Evolutionary conservation across 2,113 vertebrate genomes (phyloP).

Genomic region (Lasiurus cinereus): DNA sequence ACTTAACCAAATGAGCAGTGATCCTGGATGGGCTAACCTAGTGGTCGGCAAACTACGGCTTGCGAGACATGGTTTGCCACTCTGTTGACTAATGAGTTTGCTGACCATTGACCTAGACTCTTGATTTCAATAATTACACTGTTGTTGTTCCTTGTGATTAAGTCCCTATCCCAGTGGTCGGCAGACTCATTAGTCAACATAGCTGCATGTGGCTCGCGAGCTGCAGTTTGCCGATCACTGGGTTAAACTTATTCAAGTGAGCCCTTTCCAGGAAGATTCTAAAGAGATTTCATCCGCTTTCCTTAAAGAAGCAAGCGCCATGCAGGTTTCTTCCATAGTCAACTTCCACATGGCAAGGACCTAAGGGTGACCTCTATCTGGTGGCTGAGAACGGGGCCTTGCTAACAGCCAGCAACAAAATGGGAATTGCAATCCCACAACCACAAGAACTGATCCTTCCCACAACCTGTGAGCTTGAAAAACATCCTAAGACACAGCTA

Average conservation of each 20-base stretch:
- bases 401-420: neutral
- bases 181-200: too few relatives aligned
- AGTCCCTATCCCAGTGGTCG: too few relatives aligned
- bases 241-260: neutral
- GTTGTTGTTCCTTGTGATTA: too few relatives aligned
- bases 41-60: too few relatives aligned
- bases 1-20: neutral
- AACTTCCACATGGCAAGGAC: neutral
- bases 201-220: too few relatives aligned
- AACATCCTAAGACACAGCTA: neutral
- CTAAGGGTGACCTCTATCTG: neutral
- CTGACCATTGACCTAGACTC: too few relatives aligned
- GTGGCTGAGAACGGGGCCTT: neutral
- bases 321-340: neutral
- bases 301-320: neutral
- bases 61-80: too few relatives aligned
- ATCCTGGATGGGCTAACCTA: neutral
- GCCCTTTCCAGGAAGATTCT: neutral
- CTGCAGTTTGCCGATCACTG: neutral
- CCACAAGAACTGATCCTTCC: neutral
- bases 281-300: neutral
- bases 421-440: neutral
- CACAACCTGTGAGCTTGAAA: neutral
- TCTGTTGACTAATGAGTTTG: too few relatives aligned
- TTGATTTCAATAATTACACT: too few relatives aligned